Evolutionary conservation across 2,797 vertebrate species (phyloP), one percentile per base, ranked within the genome.

Genomic region (Melanotaenia boesemani): DNA sequence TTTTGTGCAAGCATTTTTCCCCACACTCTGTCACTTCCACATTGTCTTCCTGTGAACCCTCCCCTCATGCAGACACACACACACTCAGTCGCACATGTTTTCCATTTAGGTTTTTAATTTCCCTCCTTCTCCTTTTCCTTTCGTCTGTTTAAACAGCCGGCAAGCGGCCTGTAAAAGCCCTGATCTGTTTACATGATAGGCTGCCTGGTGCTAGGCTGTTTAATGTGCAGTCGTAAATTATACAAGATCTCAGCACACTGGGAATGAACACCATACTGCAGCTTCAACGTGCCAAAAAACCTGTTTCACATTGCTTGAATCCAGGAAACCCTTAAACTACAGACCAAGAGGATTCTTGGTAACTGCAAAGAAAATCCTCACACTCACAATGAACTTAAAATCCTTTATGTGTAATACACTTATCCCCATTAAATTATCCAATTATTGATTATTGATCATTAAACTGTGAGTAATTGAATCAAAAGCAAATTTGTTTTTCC

Each of bases 71-170:
- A 58, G 32, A 70, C 75, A 70, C 58, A 72, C 72, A 74, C 58
- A 72, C 72, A 75, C 81, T 76, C 52, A 63, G 64, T 26, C 60
- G n/a, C 88, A 91, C 83, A 92, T 93, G 94, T 91, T 96, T 94
- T 94, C 91, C 93, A 93, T 96, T 96, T 94, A 93, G 94, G 93
- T 94, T 95, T 95, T 94, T 92, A 94, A 94, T 96, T 96, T 96
- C 95, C 95, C 95, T 91, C 88, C 95, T 94, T 95, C 91, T 93
- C 93, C 94, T 95, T 96, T 96, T 96, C 95, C 94, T 95, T 95
- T 96, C 62, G 84, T 89, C 90, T 93, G 92, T 92, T 93, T 91
- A 92, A 92, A 91, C 91, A 91, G 89, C 90, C 88, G 85, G 89
- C 90, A 82, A 91, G 77, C 83, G 84, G 87, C 87, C 85, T 89